phyloP scores from a whole-genome alignment of 2,797 vertebrate species.

The Etheostoma nigrum region DNA sequence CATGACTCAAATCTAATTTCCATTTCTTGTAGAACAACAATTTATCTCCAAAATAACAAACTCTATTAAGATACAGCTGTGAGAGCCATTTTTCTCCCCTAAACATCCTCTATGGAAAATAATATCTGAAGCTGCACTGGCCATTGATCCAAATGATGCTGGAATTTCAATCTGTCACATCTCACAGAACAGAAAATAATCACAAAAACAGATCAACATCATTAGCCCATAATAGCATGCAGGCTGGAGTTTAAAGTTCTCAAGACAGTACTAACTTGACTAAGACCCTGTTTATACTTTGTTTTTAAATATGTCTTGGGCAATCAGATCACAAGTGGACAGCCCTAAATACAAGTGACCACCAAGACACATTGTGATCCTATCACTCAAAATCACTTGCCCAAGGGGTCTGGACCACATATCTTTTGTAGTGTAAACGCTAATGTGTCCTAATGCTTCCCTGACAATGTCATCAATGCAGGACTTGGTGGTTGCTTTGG shows the following conservation, averaged over 20 bases:
- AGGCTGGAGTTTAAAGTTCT: background rate
- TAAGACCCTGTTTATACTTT: background rate
- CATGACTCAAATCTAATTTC: slow-evolving; percentile 43
- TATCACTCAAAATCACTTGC: too few relatives aligned
- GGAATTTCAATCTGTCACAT: slow-evolving; percentile 16
- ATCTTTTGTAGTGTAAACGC: too few relatives aligned
- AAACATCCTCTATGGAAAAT: slow-evolving; percentile 37
- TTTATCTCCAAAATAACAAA: slow-evolving; percentile 34
- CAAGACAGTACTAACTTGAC: background rate
- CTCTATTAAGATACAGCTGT: slow-evolving; percentile 20
- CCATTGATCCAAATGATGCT: slow-evolving; percentile 37
- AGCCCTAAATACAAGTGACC: too few relatives aligned
- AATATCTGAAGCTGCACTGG: slow-evolving; percentile 22
- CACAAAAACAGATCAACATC: slow-evolving; percentile 15
- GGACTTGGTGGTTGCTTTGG: too few relatives aligned
- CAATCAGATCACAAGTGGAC: too few relatives aligned
- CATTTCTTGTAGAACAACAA: slow-evolving; percentile 41
- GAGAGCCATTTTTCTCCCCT: slow-evolving; percentile 23
- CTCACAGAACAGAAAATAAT: slow-evolving; percentile 2
- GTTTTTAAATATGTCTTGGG: too few relatives aligned
- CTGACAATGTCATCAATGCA: too few relatives aligned
- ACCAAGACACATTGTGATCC: too few relatives aligned
- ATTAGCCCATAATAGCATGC: background rate
- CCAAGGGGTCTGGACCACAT: too few relatives aligned
- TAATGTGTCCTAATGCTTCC: too few relatives aligned